Base-by-base conservation (phyloP, 2,113 vertebrate genomes). In the Stegostoma tigrinum region DNA sequence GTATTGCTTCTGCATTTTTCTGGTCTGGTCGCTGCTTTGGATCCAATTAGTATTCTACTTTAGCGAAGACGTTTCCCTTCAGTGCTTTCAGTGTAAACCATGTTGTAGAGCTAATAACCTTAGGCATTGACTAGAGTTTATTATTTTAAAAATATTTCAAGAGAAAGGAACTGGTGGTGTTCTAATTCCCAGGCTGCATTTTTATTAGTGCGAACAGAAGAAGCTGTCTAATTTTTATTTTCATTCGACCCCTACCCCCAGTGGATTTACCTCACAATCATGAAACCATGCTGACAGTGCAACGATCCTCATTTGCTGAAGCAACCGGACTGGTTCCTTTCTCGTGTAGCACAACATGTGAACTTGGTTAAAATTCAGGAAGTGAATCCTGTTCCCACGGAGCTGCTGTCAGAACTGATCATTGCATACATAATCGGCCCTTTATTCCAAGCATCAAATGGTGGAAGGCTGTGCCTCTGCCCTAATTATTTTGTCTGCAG, bases 341-440 rank as follows among this genome's bases (percentile, higher is more conserved):
- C 89, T 38, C 61, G 19, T 90, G 87, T 61, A 90, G 52, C 27
- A n/a, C 27, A 4, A 90, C n/a, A 64, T 38, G 30, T 24, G 64
- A 64, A 64, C 61, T 66, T 64, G 30, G 55, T 61, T 91, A 66
- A 93, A 38, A 66, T 93, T 93, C 89, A 67, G 34, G 61, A 93
- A 66, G n/a, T 93, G 61, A 93, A 66, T 93, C n/a, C 61, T 38
- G 89, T 66, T 93, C 89, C 87, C 89, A 93, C n/a, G 34, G 61
- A 93, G 34, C 61, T 38, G 19, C 89, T 66, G 89, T 93, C 89
- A 66, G 34, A 93, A 67, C 61, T n/a, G 64, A 66, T 93, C 61
- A 38, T 34, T 66, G 89, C 30, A 93, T 23, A 93, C 38, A 93
- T 66, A 93, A 93, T 93, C 34, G 21, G 34, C 30, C 61, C 61